Percentiles rank a stretch among this genome's conserved stretches.
phyloP scores from a whole-genome alignment of 2,888 invertebrate genomes.

The Lottia gigantea region DNA sequence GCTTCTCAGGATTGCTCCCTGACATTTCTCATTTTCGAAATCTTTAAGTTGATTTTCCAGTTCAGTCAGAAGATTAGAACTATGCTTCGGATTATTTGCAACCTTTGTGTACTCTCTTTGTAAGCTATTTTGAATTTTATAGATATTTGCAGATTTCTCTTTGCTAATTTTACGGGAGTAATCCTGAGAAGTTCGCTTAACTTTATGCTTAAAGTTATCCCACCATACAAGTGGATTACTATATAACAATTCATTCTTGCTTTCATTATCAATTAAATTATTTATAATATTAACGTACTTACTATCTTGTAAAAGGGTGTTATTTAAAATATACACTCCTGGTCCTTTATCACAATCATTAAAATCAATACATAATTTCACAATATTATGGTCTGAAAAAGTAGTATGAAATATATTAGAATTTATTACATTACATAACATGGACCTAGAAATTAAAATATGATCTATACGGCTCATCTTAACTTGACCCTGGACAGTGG shows the following conservation, averaged over 20 bases:
- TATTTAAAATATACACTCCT: conserved; percentile 24
- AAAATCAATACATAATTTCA: conserved; percentile 3
- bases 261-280: conserved; percentile 9
- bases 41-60: not conserved
- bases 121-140: conserved; percentile 15
- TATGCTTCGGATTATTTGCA: not conserved
- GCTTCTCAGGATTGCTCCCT: not conserved
- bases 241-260: not conserved
- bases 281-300: conserved; percentile 10
- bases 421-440: not conserved
- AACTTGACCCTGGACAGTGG: too few relatives aligned
- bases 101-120: conserved; percentile 8
- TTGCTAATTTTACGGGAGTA: conserved; percentile 11
- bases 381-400: not conserved
- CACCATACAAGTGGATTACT: conserved; percentile 22
- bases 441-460: not conserved
- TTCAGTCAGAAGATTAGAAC: not conserved
- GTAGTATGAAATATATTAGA: not conserved
- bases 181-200: conserved; percentile 15
- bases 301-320: conserved; percentile 15
- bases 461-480: not conserved
- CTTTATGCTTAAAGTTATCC: conserved; percentile 26
- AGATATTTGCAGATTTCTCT: conserved; percentile 12
- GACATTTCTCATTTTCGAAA: not conserved
- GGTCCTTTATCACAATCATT: conserved; percentile 19